Base-by-base conservation (phyloP, 2,888 invertebrate genomes). In the Leptopilina myrica region DNA sequence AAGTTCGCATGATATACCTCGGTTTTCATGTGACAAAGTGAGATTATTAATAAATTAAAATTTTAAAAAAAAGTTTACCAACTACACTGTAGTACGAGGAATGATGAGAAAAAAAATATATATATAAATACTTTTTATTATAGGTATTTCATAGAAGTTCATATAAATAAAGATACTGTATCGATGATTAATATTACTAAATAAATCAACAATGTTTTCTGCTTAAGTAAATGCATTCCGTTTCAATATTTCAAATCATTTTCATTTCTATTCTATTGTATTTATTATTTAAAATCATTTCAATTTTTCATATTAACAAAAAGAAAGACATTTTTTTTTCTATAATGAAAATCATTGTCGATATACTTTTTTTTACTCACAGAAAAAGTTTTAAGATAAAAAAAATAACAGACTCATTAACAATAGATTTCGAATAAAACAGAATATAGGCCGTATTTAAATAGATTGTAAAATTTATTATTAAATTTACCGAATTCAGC, bases 1-100 rank as follows among this genome's bases (percentile, higher is more conserved):
- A 76, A 84, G 82, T 77, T 81, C 80, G 79, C 76, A 78, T 76
- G 79, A 75, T 66, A 83, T 67, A 92, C 90, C 89, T 86, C 89
- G 88, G 90, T 89, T 91, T 91, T 91, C 91, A 90, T 92, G 92
- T 92, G 91, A 91, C 89, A 91, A 93, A 93, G 93, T 93, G 93
- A 93, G 93, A 93, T 93, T 92, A 92, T 92, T 92, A 90, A 92
- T 92, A 92, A 92, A 91, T 79, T 81, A 81, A 82, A 49, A 79
- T 78, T 73, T 80, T 78, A 82, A 80, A 78, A 86, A 59, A 83
- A 84, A 79, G 75, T 80, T 80, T 76, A 82, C 82, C 84, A 84
- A 49, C 84, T 83, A 85, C 82, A 83, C 83, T 84, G 84, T 89
- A 89, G 88, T 85, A 86, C 82, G 83, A 85, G 80, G 80, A 81